These are phyloP conservation scores for Callipepla squamata DNA, from an alignment of 2,113 vertebrate species.

Conservation along the genomic window DNA sequence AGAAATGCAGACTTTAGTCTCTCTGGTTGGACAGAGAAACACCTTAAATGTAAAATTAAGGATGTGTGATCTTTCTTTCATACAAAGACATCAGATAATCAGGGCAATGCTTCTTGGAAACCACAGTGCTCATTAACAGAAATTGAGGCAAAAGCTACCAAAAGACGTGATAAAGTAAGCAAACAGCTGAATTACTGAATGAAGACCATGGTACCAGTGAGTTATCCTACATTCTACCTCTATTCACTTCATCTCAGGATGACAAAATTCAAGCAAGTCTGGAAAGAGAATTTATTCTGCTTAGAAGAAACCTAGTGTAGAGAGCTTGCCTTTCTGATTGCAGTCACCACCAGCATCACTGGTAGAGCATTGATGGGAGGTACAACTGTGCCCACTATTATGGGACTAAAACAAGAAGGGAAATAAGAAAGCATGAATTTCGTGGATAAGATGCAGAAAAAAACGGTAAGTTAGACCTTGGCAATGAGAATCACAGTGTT, in stretches of 20 bases:
- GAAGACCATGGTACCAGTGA: neutral
- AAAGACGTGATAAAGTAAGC: neutral
- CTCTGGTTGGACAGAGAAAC: neutral
- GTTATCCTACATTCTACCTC: neutral
- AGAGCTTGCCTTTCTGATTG: neutral
- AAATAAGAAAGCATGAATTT: neutral
- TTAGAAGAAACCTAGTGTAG: neutral
- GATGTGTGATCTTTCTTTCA: accelerated
- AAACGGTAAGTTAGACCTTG: neutral
- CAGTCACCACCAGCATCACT: accelerated
- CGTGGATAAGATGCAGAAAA: neutral
- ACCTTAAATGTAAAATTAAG: neutral
- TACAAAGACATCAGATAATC: neutral
- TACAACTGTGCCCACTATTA: accelerated
- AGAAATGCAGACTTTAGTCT: neutral
- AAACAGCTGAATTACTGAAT: accelerated
- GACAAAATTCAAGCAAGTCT: neutral
- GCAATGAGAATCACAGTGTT: accelerated
- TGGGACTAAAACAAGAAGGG: neutral
- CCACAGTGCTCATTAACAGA: neutral
- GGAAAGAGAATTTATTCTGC: too few species aligned
- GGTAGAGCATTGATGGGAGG: accelerated
- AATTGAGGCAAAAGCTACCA: neutral
- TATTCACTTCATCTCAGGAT: neutral
- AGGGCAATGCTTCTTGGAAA: neutral